These are phyloP conservation scores for Microchirus variegatus DNA, from an alignment of 2,797 vertebrate species.

Conservation along the genomic window DNA sequence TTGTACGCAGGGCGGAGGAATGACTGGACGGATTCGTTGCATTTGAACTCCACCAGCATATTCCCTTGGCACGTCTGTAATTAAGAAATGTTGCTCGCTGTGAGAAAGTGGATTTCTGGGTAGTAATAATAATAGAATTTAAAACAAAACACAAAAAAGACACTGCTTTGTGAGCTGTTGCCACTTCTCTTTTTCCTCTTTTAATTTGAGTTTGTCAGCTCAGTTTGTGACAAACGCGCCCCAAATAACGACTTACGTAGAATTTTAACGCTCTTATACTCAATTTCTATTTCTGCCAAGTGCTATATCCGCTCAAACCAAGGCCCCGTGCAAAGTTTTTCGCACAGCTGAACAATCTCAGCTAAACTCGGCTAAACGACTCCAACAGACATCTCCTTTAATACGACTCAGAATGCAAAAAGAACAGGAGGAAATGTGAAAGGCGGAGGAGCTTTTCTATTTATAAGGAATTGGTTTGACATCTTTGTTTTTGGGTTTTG, in stretches of 20 bases:
- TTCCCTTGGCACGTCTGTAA: constrained; percentile 71
- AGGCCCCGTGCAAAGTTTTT: constrained; percentile 1
- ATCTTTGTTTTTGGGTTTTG: constrained; percentile 2
- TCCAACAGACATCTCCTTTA: constrained; percentile 31
- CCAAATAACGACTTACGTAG: constrained; percentile 35
- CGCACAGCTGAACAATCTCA: constrained; percentile 22
- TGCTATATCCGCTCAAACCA: constrained; percentile 28
- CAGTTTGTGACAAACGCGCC: constrained; percentile 49
- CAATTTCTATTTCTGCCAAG: constrained; percentile 44
- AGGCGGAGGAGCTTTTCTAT: background rate
- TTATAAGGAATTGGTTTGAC: constrained; percentile 4
- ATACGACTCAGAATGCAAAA: constrained; percentile 7
- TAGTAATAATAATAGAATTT: constrained; percentile 47
- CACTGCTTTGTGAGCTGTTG: constrained; percentile 38
- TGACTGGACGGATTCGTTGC: constrained; percentile 52
- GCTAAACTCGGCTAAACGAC: constrained; percentile 27
- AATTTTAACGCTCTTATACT: constrained; percentile 38
- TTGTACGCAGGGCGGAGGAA: constrained; percentile 43
- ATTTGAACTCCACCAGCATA: constrained; percentile 66
- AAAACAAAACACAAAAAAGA: no score
- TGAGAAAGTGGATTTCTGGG: constrained; percentile 61
- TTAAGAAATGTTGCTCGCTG: constrained; percentile 71
- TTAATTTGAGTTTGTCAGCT: constrained; percentile 48
- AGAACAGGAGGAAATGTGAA: constrained; percentile 9
- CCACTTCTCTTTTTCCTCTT: constrained; percentile 4